Evolutionary conservation across 2,113 vertebrate genomes (phyloP).

Genomic region (Sula dactylatra): DNA sequence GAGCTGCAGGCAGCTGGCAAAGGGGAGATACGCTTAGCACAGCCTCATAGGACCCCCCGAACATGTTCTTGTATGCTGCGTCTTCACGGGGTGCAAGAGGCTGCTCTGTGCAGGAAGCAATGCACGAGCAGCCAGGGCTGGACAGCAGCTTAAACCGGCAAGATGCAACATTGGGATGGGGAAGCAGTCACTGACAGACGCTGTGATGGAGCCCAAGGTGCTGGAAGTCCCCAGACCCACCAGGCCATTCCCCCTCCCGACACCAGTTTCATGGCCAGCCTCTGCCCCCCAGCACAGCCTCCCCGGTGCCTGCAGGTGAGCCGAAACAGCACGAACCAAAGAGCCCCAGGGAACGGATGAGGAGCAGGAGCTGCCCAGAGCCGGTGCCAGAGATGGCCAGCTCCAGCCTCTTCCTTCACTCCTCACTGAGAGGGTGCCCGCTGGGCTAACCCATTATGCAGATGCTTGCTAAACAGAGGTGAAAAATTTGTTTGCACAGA

Average conservation of each 20-base stretch:
- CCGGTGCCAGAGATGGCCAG: background rate
- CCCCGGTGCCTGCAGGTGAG: background rate
- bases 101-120: background rate
- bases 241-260: too few species aligned
- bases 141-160: background rate
- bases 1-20: background rate
- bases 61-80: too few species aligned
- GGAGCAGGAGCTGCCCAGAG: background rate
- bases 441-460: background rate
- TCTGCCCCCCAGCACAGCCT: background rate
- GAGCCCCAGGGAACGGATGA: background rate
- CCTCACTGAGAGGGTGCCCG: background rate
- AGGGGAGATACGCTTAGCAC: background rate
- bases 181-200: background rate
- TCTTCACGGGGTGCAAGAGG: background rate
- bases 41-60: background rate
- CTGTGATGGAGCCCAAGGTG: background rate
- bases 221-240: background rate
- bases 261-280: rapidly evolving
- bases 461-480: background rate
- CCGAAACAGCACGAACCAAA: rapidly evolving
- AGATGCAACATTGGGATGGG: rapidly evolving
- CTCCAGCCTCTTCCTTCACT: background rate
- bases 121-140: rapidly evolving
- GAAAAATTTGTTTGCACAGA: background rate